A percentile compares a stretch with the other conserved stretches of the same genome.
Conservation (phyloP, 2,888 invertebrate genomes). For the Dexiosoma caninum region DNA sequence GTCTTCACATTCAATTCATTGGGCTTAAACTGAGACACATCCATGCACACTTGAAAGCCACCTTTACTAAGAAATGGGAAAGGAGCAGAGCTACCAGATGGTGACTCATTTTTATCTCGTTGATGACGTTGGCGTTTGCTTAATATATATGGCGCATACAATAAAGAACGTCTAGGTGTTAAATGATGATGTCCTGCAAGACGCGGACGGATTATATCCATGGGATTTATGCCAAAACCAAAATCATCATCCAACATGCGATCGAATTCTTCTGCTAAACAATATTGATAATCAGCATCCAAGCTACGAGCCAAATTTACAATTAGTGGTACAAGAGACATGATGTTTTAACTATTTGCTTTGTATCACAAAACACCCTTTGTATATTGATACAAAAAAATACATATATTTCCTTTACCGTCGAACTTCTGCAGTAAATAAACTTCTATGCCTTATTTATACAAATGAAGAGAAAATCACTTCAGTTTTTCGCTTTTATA, state of each 20-base stretch:
- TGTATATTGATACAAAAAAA: too few species aligned
- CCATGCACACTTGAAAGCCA: constrained; percentile 84
- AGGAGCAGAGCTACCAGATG: constrained; percentile 78
- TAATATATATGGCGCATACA: constrained; percentile 80
- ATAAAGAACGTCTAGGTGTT: constrained; percentile 80
- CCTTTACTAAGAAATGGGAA: constrained; percentile 67
- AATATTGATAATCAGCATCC: constrained; percentile 45
- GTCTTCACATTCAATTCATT: constrained; percentile 88
- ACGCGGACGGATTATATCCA: constrained; percentile 73
- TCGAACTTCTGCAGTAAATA: not conserved
- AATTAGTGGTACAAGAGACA: constrained; percentile 68
- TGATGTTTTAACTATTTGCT: constrained; percentile 59
- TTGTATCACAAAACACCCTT: too few species aligned
- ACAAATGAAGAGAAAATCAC: constrained; percentile 31
- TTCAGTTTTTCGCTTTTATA: constrained; percentile 35
- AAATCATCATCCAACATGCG: constrained; percentile 68
- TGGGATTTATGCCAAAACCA: constrained; percentile 72
- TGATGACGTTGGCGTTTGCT: constrained; percentile 79
- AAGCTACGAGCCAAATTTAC: constrained; percentile 63
- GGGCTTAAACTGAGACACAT: constrained; percentile 87
- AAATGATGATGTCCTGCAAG: constrained; percentile 28
- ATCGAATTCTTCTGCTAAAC: constrained; percentile 39
- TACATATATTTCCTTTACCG: not conserved
- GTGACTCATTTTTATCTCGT: constrained; percentile 79
- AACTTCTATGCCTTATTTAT: constrained; percentile 11